Base-by-base conservation (phyloP, 2,797 vertebrate species). In the Lutjanus argentimaculatus region DNA sequence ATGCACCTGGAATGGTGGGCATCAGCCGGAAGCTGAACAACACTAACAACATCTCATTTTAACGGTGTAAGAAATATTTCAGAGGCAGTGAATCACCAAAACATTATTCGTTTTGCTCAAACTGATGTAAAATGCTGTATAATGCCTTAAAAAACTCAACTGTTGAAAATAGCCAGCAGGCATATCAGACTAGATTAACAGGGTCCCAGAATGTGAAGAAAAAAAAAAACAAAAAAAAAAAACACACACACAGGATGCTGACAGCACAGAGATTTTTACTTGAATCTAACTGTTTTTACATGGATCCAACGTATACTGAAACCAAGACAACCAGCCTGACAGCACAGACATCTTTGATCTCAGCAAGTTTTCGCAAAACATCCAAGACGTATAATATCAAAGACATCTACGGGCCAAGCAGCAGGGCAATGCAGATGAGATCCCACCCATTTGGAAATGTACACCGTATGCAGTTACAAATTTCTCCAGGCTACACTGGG, bases 361-460 rank as follows among this genome's bases (percentile, higher is more conserved):
- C n/a, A 65, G 63, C 55, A 70, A 21, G 42, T 84, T 88, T 86
- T 83, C 9, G 16, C 75, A 65, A 73, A 89, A 85, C 84, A 85
- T 73, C 61, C 64, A 69, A 80, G 75, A 77, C 10, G 2, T 55
- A 6, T 36, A n/a, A 86, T 80, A 91, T 90, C 77, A 91, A 89
- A 90, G 67, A 77, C 71, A 66, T 76, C 74, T 62, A 80, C 14
- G 56, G 75, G 59, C 64, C 69, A 49, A 67, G 75, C 77, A 79
- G 73, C 36, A 0, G 42, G 22, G 70, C 68, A 55, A 87, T 75
- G 70, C 69, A 90, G 80, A 89, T 83, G 77, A 91, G 72, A 84
- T 87, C 74, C 84, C 76, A 83, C 77, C 80, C 84, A 56, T 83
- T 70, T 88, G 79, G 78, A 90, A 93, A 89, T 76, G 53, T 85